A percentile compares a stretch with the other conserved stretches of the same genome.
Conservation (phyloP, 2,888 invertebrate genomes). For the Pogonocherus hispidulus region DNA sequence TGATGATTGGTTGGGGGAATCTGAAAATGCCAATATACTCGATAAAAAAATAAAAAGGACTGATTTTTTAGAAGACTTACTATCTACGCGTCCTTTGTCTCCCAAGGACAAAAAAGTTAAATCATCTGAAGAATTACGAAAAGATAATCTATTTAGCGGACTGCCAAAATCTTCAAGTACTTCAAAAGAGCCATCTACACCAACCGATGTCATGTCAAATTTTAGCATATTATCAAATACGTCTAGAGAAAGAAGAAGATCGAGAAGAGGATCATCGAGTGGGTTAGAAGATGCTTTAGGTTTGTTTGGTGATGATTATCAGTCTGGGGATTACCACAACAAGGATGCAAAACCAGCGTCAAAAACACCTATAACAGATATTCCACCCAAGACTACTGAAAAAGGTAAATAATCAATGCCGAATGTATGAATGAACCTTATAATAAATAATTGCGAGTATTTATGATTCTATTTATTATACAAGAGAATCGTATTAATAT, state of each 20-base stretch:
- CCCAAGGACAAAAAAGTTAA: slow-evolving; percentile 55
- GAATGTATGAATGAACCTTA: no score
- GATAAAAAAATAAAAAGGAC: slow-evolving; percentile 56
- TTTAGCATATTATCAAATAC: slow-evolving; percentile 34
- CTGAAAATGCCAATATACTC: slow-evolving; percentile 45
- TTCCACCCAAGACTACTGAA: slow-evolving; percentile 31
- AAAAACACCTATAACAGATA: slow-evolving; percentile 17
- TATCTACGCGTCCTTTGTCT: slow-evolving; percentile 53
- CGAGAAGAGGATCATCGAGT: slow-evolving; percentile 55
- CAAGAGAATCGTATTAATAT: no score
- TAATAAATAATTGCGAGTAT: no score
- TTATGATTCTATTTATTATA: no score
- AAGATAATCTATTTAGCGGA: slow-evolving; percentile 55
- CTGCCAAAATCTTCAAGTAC: slow-evolving; percentile 30
- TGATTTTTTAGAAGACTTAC: slow-evolving; percentile 62
- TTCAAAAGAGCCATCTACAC: slow-evolving; percentile 35
- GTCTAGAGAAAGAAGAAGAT: slow-evolving; percentile 60
- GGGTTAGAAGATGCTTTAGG: slow-evolving; percentile 73
- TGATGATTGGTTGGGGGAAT: slow-evolving; percentile 60
- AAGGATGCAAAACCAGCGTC: slow-evolving; percentile 36
- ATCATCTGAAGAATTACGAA: slow-evolving; percentile 62
- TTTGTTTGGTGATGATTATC: slow-evolving; percentile 58
- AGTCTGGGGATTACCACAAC: slow-evolving; percentile 39
- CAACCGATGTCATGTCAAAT: slow-evolving; percentile 31
- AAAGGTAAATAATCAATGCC: slow-evolving; percentile 5